Conservation (phyloP, 2,797 vertebrate genomes). For the Danio jaintianensis region DNA sequence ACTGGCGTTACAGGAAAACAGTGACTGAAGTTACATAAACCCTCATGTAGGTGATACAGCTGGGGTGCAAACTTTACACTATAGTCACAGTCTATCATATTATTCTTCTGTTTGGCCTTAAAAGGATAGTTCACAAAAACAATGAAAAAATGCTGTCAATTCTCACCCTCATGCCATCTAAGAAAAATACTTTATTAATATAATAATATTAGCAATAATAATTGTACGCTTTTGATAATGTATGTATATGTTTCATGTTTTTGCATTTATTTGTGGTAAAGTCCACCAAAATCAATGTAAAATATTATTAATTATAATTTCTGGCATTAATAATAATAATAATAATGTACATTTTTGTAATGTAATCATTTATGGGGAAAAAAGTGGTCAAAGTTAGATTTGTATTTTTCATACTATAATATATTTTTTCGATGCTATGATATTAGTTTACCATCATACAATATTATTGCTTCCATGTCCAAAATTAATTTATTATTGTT, state of each 20-base stretch:
- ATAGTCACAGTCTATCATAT: not conserved
- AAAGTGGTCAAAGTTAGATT: too few species aligned
- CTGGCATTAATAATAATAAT: not conserved
- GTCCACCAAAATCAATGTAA: not conserved
- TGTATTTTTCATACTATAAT: too few species aligned
- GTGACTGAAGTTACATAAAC: constrained; percentile 30
- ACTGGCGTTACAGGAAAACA: constrained; percentile 18
- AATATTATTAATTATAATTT: not conserved
- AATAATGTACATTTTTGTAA: not conserved
- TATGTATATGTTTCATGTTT: not conserved
- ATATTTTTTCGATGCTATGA: too few species aligned
- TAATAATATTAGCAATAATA: too few species aligned
- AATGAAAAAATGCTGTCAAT: too few species aligned
- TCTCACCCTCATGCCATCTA: too few species aligned
- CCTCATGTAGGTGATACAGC: not conserved
- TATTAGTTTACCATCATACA: not conserved
- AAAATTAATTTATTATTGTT: not conserved
- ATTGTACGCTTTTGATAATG: too few species aligned
- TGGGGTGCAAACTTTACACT: not conserved
- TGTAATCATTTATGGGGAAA: too few species aligned
- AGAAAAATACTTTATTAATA: too few species aligned
- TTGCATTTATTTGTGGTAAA: not conserved
- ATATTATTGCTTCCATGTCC: not conserved
- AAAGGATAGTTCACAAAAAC: too few species aligned
- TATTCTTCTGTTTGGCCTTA: too few species aligned